Evolutionary conservation across 2,113 vertebrate genomes (phyloP).

Genomic region (Podarcis muralis): DNA sequence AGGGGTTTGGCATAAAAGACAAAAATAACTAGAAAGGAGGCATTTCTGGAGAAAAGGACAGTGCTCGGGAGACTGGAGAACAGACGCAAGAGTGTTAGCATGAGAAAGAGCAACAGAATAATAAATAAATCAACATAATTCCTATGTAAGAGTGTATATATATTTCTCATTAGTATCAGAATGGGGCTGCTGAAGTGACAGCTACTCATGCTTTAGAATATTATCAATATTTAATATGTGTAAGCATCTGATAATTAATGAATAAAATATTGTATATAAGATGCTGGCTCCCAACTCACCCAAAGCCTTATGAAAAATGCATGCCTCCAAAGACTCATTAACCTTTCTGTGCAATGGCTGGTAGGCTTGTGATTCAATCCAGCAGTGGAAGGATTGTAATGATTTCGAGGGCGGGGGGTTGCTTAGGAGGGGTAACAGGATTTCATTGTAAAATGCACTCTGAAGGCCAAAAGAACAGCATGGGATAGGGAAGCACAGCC

Average conservation of each 20-base stretch:
- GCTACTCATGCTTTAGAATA: background rate
- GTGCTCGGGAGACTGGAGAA: background rate
- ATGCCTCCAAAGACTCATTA: conserved; percentile 7
- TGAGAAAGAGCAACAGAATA: conserved; percentile 8
- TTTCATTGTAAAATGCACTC: background rate
- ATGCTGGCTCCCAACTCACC: background rate
- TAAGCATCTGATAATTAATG: conserved; percentile 32
- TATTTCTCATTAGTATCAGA: conserved; percentile 12
- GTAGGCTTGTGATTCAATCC: background rate
- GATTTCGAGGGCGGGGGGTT: background rate
- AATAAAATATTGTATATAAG: conserved; percentile 55
- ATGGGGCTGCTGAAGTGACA: background rate
- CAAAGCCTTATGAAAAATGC: conserved; percentile 38
- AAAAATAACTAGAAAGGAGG: background rate
- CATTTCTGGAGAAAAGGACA: background rate
- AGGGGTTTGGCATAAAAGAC: background rate
- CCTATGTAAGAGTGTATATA: background rate
- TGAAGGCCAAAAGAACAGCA: background rate
- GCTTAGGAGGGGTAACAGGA: conserved; percentile 3
- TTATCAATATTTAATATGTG: conserved; percentile 47
- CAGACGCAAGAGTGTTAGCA: background rate
- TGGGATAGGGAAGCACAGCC: background rate
- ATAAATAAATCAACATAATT: background rate
- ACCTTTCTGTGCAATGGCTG: conserved; percentile 5
- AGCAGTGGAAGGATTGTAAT: background rate